Evolutionary conservation across 2,797 vertebrate species (phyloP).

Genomic region (Hoplostethus mediterraneus): DNA sequence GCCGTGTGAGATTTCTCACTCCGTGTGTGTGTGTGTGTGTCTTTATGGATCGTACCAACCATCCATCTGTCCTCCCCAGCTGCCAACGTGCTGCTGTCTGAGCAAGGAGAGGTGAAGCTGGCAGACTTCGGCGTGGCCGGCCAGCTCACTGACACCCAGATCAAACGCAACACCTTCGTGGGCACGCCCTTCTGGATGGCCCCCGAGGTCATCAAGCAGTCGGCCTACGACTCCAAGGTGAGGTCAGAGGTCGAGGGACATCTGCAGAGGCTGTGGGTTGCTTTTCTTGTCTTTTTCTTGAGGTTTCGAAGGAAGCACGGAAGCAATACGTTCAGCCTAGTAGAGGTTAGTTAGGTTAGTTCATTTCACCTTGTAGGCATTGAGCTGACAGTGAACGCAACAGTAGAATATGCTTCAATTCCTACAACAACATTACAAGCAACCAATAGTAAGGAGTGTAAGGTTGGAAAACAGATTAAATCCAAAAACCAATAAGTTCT

Average conservation of each 20-base stretch:
- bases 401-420: too few relatives aligned
- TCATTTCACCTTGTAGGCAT: background rate
- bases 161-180: slow-evolving; percentile 98
- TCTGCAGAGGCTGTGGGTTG: background rate
- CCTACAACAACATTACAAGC: too few relatives aligned
- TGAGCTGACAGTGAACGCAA: background rate
- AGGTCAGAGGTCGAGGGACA: slow-evolving; percentile 14
- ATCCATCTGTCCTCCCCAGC: slow-evolving; percentile 58
- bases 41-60: background rate
- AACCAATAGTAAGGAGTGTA: too few relatives aligned
- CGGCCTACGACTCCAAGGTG: slow-evolving; percentile 97
- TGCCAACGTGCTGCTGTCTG: slow-evolving; percentile 94
- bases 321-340: background rate
- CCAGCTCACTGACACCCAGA: slow-evolving; percentile 98
- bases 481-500: too few relatives aligned
- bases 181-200: slow-evolving; percentile 99
- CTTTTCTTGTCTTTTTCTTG: background rate
- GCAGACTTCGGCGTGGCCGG: slow-evolving; percentile 98
- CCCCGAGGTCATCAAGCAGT: slow-evolving; percentile 98
- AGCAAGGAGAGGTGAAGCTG: slow-evolving; percentile 98
- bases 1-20: background rate
- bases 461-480: too few relatives aligned
- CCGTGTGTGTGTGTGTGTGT: background rate
- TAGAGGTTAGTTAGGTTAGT: background rate
- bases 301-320: background rate